Evolutionary conservation across 1,140 invertebrate genomes (phyloP), one percentile per base, ranked within the genome.

Genomic region (Sitobion miscanthi): DNA sequence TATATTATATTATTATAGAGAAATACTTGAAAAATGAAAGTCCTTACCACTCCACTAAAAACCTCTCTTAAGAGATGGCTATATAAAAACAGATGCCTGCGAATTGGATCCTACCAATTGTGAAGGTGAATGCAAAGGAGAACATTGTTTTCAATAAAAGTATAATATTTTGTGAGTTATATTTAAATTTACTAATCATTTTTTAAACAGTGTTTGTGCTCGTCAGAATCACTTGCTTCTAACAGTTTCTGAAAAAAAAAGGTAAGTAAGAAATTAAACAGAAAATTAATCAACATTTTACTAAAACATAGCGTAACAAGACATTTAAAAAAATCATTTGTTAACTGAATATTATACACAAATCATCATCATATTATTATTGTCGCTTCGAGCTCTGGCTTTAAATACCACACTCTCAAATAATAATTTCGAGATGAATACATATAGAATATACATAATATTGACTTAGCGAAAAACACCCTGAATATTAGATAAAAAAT

Each of bases 21-120:
- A 88, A 52, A 88, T 52, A 88, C 14, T 49, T 30, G 86, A 88
- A 89, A 89, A 89, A 89, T 89, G 87, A 89, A 89, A 89, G 87
- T 89, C 47, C 25, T 35, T 54, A 89, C 87, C 87, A 89, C 87
- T 89, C 87, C 87, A 38, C 49, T 52, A 52, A 23, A 11, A 20
- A 54, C 87, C 23, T 38, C 17, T 35, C 49, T 54, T 25, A 21
- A 52, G 45, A 47, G 87, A 54, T n/a, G 49, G n/a, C 87, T 30
- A 30, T 35, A 54, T 89, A 89, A 89, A 89, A 54, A 54, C 87
- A 89, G 49, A 89, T 20, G n/a, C 2, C 21, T 38, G 87, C 21
- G 87, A 23, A 52, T 89, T 38, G 49, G 30, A 89, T 38, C 87
- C 47, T 49, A 89, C 87, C 87, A 89, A 89, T 89, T 89, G 87